Evolutionary conservation across 2,888 invertebrate genomes (phyloP), one percentile per base, ranked within the genome.

Genomic region (Xanthia icteritia): DNA sequence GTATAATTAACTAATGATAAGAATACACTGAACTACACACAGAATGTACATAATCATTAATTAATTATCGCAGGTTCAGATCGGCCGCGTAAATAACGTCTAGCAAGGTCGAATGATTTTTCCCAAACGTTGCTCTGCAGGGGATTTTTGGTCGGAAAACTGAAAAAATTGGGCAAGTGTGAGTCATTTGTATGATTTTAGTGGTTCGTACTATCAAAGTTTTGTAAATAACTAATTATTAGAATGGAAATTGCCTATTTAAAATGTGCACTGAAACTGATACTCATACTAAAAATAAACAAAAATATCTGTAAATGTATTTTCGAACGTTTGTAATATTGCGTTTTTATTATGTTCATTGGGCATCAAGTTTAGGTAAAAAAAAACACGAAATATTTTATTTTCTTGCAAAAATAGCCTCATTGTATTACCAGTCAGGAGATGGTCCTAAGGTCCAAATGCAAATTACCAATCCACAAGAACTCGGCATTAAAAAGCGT

Each of bases 11-110:
- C n/a, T n/a, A n/a, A n/a, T n/a, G n/a, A n/a, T n/a, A n/a, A n/a
- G n/a, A n/a, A n/a, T n/a, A n/a, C n/a, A n/a, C n/a, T n/a, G n/a
- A 82, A 85, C 23, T 76, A 78, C 80, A 78, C 80, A 82, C 76
- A 79, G 76, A 81, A 64, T 79, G 67, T 76, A 75, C 64, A 48
- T 77, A 79, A 73, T 75, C 51, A 75, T 56, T 76, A 80, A 75
- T 56, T 76, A 80, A 73, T 74, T 82, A 85, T 79, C 83, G 5
- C n/a, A 39, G 45, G 54, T 77, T 51, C 64, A 73, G 61, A 84
- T 86, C 74, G 74, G n/a, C 39, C 65, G 66, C 73, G 42, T 84
- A 75, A 86, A 78, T 76, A 76, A 72, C 73, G 48, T 76, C 60
- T 79, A 0, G 71, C 76, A 72, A 84, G 84, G 84, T 84, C 79